These are phyloP conservation scores for Hiodon tergisus DNA, from an alignment of 2,113 vertebrate species.

Conservation along the genomic window DNA sequence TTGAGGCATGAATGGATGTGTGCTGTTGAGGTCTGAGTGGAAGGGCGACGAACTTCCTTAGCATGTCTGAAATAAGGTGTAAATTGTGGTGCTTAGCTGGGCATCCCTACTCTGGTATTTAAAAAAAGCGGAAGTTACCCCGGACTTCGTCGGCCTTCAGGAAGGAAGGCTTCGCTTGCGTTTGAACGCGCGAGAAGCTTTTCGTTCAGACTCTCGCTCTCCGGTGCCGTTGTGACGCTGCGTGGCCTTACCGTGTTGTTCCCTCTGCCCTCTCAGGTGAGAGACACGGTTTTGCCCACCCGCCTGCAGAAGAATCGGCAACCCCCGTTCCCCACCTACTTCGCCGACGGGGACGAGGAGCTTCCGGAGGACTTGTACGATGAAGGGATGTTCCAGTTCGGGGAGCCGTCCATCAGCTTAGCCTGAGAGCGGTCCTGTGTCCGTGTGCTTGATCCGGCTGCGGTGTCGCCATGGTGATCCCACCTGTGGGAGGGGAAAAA, in stretches of 20 bases:
- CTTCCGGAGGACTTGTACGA: slow-evolving; percentile 86
- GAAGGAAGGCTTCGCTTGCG: no score
- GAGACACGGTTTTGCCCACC: slow-evolving; percentile 66
- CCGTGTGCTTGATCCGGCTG: background rate
- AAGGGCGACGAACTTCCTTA: no score
- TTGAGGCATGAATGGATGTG: background rate
- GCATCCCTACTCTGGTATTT: no score
- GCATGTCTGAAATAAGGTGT: background rate
- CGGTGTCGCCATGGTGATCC: background rate
- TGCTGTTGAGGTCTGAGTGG: no score
- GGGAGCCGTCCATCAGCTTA: slow-evolving; percentile 66
- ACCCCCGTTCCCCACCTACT: slow-evolving; percentile 87
- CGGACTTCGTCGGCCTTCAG: no score
- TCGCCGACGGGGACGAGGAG: slow-evolving; percentile 77
- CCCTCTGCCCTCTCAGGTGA: slow-evolving; percentile 61
- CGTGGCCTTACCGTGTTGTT: background rate
- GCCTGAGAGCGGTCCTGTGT: no score
- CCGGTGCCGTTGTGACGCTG: background rate
- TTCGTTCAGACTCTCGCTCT: background rate
- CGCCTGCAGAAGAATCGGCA: slow-evolving; percentile 55
- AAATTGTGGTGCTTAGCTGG: background rate
- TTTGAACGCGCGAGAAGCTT: background rate
- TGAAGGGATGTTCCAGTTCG: slow-evolving; percentile 72
- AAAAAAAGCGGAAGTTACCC: no score
- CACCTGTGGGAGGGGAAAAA: background rate